Conservation (phyloP, 2,888 invertebrate species). For the Amiota communis region DNA sequence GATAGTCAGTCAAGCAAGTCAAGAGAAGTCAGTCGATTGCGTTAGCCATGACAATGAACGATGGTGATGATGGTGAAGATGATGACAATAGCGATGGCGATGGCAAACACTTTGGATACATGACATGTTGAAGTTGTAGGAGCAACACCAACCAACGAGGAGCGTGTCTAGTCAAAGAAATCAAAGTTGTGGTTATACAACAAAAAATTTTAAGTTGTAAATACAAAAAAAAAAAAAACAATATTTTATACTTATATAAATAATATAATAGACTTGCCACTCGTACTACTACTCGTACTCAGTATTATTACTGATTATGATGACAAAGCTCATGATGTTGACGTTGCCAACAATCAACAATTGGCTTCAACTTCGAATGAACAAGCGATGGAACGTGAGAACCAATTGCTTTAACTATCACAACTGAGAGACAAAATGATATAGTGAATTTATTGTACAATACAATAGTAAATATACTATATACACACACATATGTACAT, state of each 20-base stretch:
- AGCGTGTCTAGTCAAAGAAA: neutral
- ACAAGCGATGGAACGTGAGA: constrained; percentile 54
- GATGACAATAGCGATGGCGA: neutral
- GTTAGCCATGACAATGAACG: constrained; percentile 29
- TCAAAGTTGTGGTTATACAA: neutral
- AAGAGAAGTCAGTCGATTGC: constrained; percentile 7
- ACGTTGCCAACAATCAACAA: constrained; percentile 37
- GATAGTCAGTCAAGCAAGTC: neutral
- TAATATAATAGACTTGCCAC: too few species aligned
- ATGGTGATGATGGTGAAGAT: constrained; percentile 26
- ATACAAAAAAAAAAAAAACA: too few species aligned
- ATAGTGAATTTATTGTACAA: neutral
- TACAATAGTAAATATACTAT: neutral
- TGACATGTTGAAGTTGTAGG: too few species aligned
- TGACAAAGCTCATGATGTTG: constrained; percentile 64
- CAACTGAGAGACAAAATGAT: neutral
- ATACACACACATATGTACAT: too few species aligned
- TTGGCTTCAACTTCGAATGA: neutral
- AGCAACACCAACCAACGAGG: too few species aligned
- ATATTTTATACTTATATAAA: too few species aligned
- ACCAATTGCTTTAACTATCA: constrained; percentile 56
- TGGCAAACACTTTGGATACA: neutral
- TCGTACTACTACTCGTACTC: too few species aligned
- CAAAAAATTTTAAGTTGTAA: too few species aligned
- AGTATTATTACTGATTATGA: constrained; percentile 32